phyloP scores from a whole-genome alignment of 2,797 vertebrate genomes.

The Enoplosus armatus region DNA sequence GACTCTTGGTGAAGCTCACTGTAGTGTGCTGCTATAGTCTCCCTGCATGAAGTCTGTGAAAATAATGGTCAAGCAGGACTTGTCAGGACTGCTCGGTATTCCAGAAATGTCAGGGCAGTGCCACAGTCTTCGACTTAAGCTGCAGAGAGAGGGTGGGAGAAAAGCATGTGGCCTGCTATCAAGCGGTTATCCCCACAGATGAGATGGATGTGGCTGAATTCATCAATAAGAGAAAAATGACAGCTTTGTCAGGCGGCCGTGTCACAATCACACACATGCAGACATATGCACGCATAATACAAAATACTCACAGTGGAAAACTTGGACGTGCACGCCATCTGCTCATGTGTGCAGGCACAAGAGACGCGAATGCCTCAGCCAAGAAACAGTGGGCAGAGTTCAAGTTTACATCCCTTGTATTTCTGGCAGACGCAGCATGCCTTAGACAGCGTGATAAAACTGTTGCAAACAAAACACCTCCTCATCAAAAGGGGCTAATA shows the following conservation, averaged over 20 bases:
- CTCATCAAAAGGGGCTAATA: slow-evolving; percentile 81
- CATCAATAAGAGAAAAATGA: slow-evolving; percentile 66
- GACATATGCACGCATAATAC: slow-evolving; percentile 65
- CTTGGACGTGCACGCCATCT: slow-evolving; percentile 63
- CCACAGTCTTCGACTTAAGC: slow-evolving; percentile 67
- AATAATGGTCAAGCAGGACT: slow-evolving; percentile 75
- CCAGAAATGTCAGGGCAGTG: slow-evolving; percentile 70
- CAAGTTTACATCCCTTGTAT: slow-evolving; percentile 63
- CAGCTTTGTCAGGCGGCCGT: slow-evolving; percentile 62
- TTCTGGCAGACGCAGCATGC: slow-evolving; percentile 69
- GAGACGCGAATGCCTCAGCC: slow-evolving; percentile 50
- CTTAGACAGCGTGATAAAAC: slow-evolving; percentile 76
- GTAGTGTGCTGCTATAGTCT: slow-evolving; percentile 31
- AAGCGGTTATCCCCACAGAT: slow-evolving; percentile 59
- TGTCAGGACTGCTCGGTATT: slow-evolving; percentile 69
- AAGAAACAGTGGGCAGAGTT: slow-evolving; percentile 60
- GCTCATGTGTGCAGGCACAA: slow-evolving; percentile 38
- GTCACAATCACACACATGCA: slow-evolving; percentile 59
- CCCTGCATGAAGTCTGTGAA: slow-evolving; percentile 68
- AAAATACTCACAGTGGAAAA: slow-evolving; percentile 66
- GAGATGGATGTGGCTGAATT: slow-evolving; percentile 62
- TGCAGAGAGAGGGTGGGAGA: slow-evolving; percentile 66
- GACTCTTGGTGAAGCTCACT: slow-evolving; percentile 50
- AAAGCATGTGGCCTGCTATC: slow-evolving; percentile 66
- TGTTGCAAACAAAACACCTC: slow-evolving; percentile 81